Evolutionary conservation across 1,140 invertebrate species (phyloP).

Genomic region (Mercenaria mercenaria): DNA sequence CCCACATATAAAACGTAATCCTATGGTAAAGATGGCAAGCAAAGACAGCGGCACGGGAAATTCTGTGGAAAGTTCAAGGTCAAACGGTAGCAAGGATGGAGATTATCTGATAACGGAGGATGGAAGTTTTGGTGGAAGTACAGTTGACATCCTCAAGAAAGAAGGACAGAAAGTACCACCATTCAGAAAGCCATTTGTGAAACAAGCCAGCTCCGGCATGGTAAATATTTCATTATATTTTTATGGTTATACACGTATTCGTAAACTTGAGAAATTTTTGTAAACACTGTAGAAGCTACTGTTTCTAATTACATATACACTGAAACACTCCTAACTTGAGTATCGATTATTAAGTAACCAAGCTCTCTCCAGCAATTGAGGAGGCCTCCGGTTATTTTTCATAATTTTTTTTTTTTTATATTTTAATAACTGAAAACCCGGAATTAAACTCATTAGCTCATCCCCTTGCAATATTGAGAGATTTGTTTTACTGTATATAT

Average conservation of each 20-base stretch:
- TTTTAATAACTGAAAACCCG: no score
- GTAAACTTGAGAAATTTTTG: not conserved
- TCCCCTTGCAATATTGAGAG: no score
- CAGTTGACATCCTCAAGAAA: conserved; percentile 67
- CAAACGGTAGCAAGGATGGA: conserved; percentile 70
- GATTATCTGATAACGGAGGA: conserved; percentile 55
- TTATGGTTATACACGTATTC: not conserved
- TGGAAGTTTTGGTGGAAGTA: conserved; percentile 57
- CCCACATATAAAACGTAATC: conserved; percentile 71
- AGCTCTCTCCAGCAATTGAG: no score
- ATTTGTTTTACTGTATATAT: no score
- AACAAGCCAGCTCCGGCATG: conserved; percentile 73
- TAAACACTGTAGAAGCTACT: not conserved
- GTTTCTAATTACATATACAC: no score
- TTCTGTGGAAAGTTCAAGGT: conserved; percentile 75
- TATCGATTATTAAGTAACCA: no score
- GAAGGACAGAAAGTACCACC: conserved; percentile 55
- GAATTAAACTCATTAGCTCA: no score
- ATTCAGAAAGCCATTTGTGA: conserved; percentile 65
- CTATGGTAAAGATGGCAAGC: conserved; percentile 79
- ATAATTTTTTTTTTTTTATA: no score
- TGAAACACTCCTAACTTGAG: no score
- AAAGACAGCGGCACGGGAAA: conserved; percentile 78
- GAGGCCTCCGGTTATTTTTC: no score
- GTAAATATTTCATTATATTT: conserved; percentile 43